These are phyloP conservation scores for Drosophila parabipectinata DNA, from an alignment of 1,140 invertebrate species.

Conservation along the genomic window DNA sequence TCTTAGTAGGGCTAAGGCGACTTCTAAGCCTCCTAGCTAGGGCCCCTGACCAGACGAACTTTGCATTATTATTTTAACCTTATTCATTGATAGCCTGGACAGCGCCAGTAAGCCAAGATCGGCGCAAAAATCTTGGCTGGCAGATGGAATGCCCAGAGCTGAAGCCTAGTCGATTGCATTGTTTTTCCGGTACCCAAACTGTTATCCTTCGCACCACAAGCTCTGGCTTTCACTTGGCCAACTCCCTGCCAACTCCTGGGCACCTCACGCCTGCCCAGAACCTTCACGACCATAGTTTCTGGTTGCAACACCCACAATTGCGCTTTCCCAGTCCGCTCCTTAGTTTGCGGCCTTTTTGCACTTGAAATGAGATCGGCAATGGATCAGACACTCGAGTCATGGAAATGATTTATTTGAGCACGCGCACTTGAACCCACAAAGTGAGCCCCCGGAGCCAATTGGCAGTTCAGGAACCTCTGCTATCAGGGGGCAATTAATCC, in stretches of 20 bases:
- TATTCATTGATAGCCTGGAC: slow-evolving; percentile 46
- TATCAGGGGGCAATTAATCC: slow-evolving; percentile 77
- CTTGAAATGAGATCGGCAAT: slow-evolving; percentile 75
- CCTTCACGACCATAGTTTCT: slow-evolving; percentile 1
- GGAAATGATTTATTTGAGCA: slow-evolving; percentile 84
- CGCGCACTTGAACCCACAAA: slow-evolving; percentile 62
- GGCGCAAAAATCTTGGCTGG: slow-evolving; percentile 52
- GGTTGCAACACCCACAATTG: slow-evolving; percentile 69
- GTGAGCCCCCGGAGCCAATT: slow-evolving; percentile 18
- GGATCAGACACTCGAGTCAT: slow-evolving; percentile 59
- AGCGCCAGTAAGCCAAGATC: slow-evolving; percentile 47
- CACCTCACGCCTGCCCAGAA: slow-evolving; percentile 4
- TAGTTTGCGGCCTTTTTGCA: slow-evolving; percentile 79
- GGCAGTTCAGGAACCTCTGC: slow-evolving; percentile 32
- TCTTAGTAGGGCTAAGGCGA: not conserved
- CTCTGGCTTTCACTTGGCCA: slow-evolving; percentile 44
- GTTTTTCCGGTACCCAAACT: slow-evolving; percentile 84
- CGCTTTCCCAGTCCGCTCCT: slow-evolving; percentile 28
- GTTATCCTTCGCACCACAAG: slow-evolving; percentile 46
- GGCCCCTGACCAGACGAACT: not conserved
- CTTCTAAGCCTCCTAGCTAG: not conserved
- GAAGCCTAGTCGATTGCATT: slow-evolving; percentile 74
- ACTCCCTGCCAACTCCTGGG: slow-evolving; percentile 2
- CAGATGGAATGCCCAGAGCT: slow-evolving; percentile 69
- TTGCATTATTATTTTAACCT: slow-evolving; percentile 31